Evolutionary conservation across 2,797 vertebrate genomes (phyloP).

Genomic region (Rousettus madagascariensis): DNA sequence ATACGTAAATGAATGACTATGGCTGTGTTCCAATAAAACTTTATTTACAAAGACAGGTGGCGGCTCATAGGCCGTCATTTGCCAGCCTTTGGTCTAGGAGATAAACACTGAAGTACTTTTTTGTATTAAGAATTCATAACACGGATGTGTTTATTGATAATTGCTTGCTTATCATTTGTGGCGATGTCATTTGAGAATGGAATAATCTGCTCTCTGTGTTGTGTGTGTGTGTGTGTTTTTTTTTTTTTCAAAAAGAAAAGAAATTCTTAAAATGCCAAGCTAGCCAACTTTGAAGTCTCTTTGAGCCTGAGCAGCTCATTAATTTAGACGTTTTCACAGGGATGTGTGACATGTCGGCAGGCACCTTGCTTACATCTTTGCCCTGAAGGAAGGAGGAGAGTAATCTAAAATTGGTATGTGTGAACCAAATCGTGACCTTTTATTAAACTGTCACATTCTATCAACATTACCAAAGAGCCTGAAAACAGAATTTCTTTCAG

Average conservation of each 20-base stretch:
- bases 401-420: constrained; percentile 57
- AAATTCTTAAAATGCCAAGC: constrained; percentile 25
- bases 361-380: constrained; percentile 40
- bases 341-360: constrained; percentile 36
- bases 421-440: constrained; percentile 55
- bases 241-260: constrained; percentile 40
- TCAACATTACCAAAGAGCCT: constrained; percentile 26
- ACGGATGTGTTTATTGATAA: not conserved
- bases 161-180: constrained; percentile 26
- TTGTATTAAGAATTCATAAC: constrained; percentile 10
- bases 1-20: not conserved
- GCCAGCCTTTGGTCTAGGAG: not conserved
- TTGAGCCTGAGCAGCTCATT: constrained; percentile 53
- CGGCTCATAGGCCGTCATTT: not conserved
- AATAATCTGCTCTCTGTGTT: constrained; percentile 19
- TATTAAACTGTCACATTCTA: constrained; percentile 54
- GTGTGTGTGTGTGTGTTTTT: not conserved
- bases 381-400: constrained; percentile 21
- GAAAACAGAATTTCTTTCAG: not conserved
- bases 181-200: constrained; percentile 43
- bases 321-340: constrained; percentile 53
- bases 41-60: not conserved
- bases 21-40: not conserved
- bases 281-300: constrained; percentile 14
- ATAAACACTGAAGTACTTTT: not conserved